Conservation (phyloP, 2,888 invertebrate species). For the Ommatoiulus sabulosus region DNA sequence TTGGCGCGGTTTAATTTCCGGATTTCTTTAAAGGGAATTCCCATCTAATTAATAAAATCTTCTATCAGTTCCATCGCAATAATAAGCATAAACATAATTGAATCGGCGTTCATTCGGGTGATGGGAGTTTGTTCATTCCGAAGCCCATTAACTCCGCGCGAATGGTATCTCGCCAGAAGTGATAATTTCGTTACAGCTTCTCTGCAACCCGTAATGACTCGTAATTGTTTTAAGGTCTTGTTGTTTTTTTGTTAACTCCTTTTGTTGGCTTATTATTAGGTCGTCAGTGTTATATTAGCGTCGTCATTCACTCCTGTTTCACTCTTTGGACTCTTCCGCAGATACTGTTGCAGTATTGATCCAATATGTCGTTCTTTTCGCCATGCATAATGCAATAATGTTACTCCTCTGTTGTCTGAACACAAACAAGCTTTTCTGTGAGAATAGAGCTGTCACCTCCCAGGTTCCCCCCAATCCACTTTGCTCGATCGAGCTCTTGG, state of each 20-base stretch:
- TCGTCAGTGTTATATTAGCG: slow-evolving; percentile 14
- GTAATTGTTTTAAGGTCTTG: slow-evolving; percentile 34
- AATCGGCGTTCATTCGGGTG: background rate
- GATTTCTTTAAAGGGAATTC: background rate
- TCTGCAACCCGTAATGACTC: slow-evolving; percentile 28
- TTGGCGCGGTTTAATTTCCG: background rate
- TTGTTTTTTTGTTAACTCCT: slow-evolving; percentile 25
- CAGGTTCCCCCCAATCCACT: slow-evolving; percentile 33
- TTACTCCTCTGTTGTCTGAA: slow-evolving; percentile 52
- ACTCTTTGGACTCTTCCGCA: slow-evolving; percentile 30
- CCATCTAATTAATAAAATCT: slow-evolving; percentile 6
- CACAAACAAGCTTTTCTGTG: slow-evolving; percentile 53
- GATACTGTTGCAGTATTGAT: slow-evolving; percentile 55
- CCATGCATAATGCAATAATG: slow-evolving; percentile 57
- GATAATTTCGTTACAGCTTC: slow-evolving; percentile 15
- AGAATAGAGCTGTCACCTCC: slow-evolving; percentile 52
- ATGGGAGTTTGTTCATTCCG: background rate
- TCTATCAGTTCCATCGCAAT: slow-evolving; percentile 9
- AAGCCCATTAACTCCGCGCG: slow-evolving; percentile 1
- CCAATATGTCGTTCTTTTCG: slow-evolving; percentile 57
- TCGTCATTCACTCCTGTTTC: slow-evolving; percentile 22
- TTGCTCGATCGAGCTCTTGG: slow-evolving; percentile 34
- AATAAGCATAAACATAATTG: slow-evolving; percentile 21
- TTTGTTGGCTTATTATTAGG: slow-evolving; percentile 7
- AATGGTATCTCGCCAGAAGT: slow-evolving; percentile 34